Evolutionary conservation across 2,113 vertebrate genomes (phyloP).

Genomic region (Alces alces): DNA sequence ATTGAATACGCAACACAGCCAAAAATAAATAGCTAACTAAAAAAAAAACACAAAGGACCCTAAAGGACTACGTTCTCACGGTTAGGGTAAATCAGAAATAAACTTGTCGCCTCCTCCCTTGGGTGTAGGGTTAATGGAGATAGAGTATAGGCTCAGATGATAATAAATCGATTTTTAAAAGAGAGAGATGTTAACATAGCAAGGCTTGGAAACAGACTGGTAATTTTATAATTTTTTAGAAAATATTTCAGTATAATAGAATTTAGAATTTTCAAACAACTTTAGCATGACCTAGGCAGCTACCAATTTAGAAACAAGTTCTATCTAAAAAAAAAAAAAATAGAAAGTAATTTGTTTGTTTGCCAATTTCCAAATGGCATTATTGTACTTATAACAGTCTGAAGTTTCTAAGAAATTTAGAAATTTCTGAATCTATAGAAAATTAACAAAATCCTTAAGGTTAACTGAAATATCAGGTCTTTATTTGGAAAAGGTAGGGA

Average conservation of each 20-base stretch:
- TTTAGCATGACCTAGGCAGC: not conserved
- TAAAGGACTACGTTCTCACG: not conserved
- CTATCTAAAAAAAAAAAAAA: not conserved
- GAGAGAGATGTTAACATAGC: not conserved
- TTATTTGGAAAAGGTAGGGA: not conserved
- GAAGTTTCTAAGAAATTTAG: not conserved
- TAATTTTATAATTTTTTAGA: not conserved
- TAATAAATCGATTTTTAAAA: not conserved
- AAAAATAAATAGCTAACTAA: not conserved
- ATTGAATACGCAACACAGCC: not conserved
- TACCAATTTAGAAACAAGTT: not conserved
- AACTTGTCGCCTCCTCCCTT: not conserved
- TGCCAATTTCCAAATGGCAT: not conserved
- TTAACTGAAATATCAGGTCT: not conserved
- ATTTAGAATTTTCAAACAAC: not conserved
- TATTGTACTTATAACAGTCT: not conserved
- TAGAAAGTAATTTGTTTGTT: constrained; percentile 17
- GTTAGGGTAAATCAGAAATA: not conserved
- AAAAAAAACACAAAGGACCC: not conserved
- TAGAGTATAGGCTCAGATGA: not conserved
- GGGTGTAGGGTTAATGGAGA: not conserved
- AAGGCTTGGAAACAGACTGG: not conserved
- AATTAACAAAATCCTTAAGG: not conserved
- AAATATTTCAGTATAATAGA: not conserved
- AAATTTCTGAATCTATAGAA: not conserved